phyloP scores from a whole-genome alignment of 2,888 invertebrate species.

The Eudasyphora cyanicolor region DNA sequence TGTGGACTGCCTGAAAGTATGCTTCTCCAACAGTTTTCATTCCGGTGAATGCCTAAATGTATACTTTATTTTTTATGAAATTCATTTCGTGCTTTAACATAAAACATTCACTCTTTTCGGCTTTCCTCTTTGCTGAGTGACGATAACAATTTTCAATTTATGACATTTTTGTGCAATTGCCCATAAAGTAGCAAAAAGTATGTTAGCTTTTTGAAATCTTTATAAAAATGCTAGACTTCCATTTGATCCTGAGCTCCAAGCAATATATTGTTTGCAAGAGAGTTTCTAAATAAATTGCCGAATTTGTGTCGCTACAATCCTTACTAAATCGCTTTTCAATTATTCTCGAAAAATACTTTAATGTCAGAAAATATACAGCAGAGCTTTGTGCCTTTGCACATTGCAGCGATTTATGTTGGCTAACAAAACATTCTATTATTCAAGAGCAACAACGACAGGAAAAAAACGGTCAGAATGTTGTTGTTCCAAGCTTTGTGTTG shows the following conservation, averaged over 20 bases:
- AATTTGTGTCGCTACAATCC: background rate
- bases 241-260: background rate
- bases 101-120: background rate
- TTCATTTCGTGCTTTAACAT: background rate
- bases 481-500: constrained; percentile 31
- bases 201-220: background rate
- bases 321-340: background rate
- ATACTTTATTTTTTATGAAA: background rate
- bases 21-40: background rate
- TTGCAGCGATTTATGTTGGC: background rate
- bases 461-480: background rate
- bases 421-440: constrained; percentile 16
- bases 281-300: background rate
- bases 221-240: no score
- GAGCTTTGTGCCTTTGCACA: background rate
- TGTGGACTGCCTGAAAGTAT: background rate
- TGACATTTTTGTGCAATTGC: background rate
- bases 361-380: background rate
- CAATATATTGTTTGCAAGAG: no score
- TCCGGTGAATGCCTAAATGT: background rate
- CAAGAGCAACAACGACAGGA: background rate
- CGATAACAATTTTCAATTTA: background rate
- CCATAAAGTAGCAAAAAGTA: background rate
- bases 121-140: background rate
- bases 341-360: background rate